Evolutionary conservation across 1,140 invertebrate species (phyloP).

Genomic region (Cepaea nemoralis): DNA sequence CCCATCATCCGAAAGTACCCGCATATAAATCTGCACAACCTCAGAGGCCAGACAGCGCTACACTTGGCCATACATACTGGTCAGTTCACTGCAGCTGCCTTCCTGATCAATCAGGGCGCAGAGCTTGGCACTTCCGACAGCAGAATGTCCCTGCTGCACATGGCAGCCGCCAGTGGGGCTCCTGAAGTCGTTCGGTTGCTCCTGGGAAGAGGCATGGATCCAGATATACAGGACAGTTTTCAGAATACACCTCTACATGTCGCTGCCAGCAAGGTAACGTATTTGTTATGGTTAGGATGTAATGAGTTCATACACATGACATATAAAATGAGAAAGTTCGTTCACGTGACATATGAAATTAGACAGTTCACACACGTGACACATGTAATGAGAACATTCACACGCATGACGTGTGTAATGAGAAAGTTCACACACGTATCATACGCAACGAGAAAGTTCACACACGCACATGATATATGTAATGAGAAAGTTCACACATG

Average conservation of each 20-base stretch:
- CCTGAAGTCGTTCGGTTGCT: neutral
- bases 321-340: too few relatives aligned
- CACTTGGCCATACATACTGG: neutral
- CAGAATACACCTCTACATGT: conserved; percentile 34
- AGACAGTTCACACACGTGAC: too few relatives aligned
- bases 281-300: too few relatives aligned
- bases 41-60: neutral
- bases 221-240: neutral
- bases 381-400: too few relatives aligned
- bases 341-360: too few relatives aligned
- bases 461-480: too few relatives aligned
- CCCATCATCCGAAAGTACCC: neutral
- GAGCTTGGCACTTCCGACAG: too few relatives aligned
- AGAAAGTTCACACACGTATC: too few relatives aligned
- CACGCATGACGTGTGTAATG: too few relatives aligned
- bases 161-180: conserved; percentile 11
- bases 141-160: conserved; percentile 9
- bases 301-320: too few relatives aligned
- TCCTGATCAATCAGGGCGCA: neutral
- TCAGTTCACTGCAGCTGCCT: neutral
- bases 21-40: neutral
- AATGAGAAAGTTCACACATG: too few relatives aligned
- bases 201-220: neutral
- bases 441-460: too few relatives aligned
- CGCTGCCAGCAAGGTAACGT: conserved; percentile 6